A percentile compares a stretch with the other conserved stretches of the same genome.
Conservation (phyloP, 2,113 vertebrate species). For the Mustelus asterias region DNA sequence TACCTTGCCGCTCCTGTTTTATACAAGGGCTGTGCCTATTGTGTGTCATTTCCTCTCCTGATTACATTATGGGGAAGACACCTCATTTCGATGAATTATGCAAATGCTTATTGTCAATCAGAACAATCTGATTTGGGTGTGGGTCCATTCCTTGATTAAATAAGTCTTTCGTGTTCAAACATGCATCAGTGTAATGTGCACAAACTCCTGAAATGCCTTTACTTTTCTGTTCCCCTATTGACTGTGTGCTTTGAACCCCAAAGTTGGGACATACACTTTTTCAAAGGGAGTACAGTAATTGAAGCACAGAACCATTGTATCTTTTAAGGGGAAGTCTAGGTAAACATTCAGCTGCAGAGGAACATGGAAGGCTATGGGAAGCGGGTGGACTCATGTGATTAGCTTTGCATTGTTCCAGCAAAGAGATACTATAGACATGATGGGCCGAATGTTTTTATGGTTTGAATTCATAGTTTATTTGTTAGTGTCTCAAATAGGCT, state of each 20-base stretch:
- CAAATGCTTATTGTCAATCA: background rate
- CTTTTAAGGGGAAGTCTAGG: background rate
- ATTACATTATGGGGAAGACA: background rate
- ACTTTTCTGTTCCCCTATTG: background rate
- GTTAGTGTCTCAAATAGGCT: too few species aligned
- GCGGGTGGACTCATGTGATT: background rate
- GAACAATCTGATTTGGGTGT: background rate
- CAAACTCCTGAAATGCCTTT: background rate
- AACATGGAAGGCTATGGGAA: background rate
- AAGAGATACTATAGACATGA: background rate
- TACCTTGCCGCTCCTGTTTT: background rate
- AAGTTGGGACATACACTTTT: background rate
- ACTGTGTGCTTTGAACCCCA: background rate
- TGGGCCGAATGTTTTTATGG: background rate
- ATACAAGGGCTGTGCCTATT: background rate
- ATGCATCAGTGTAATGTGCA: background rate
- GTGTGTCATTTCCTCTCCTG: background rate
- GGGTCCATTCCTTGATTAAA: background rate
- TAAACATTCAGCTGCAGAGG: background rate
- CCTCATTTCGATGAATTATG: background rate
- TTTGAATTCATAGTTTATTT: too few species aligned
- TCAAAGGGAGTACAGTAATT: background rate
- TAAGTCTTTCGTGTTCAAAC: background rate
- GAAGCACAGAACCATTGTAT: background rate
- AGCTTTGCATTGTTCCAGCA: background rate